phyloP scores from a whole-genome alignment of 2,888 invertebrate genomes.

The Automeris io region DNA sequence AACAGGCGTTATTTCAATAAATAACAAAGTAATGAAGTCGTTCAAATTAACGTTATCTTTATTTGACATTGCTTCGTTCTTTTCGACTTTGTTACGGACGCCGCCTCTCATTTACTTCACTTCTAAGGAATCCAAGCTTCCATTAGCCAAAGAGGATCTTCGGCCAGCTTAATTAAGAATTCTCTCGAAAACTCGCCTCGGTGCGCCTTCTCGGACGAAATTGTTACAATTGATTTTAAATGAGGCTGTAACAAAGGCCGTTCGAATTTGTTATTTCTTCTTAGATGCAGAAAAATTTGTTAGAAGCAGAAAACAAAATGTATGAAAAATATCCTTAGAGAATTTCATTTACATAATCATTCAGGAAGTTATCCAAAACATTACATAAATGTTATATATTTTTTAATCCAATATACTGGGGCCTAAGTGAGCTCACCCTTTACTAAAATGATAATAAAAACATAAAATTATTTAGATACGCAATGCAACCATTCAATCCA shows the following conservation, averaged over 20 bases:
- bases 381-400: too few relatives aligned
- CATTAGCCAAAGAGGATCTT: slow-evolving; percentile 70
- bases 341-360: too few relatives aligned
- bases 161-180: slow-evolving; percentile 71
- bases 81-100: slow-evolving; percentile 41
- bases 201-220: slow-evolving; percentile 49
- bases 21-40: slow-evolving; percentile 28
- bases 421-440: too few relatives aligned
- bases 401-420: too few relatives aligned
- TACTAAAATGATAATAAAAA: too few relatives aligned
- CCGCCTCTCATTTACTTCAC: slow-evolving; percentile 52
- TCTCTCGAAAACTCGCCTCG: slow-evolving; percentile 66
- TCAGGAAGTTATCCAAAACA: too few relatives aligned
- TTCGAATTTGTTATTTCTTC: slow-evolving; percentile 42
- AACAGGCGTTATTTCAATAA: slow-evolving; percentile 1
- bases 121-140: slow-evolving; percentile 58
- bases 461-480: too few relatives aligned
- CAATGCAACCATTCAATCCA: too few relatives aligned
- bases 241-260: slow-evolving; percentile 59
- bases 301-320: slow-evolving; percentile 36
- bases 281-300: slow-evolving; percentile 44
- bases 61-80: slow-evolving; percentile 43
- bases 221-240: slow-evolving; percentile 72
- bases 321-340: too few relatives aligned
- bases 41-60: slow-evolving; percentile 43